phyloP scores from a whole-genome alignment of 2,113 vertebrate species.

The Elgaria multicarinata region DNA sequence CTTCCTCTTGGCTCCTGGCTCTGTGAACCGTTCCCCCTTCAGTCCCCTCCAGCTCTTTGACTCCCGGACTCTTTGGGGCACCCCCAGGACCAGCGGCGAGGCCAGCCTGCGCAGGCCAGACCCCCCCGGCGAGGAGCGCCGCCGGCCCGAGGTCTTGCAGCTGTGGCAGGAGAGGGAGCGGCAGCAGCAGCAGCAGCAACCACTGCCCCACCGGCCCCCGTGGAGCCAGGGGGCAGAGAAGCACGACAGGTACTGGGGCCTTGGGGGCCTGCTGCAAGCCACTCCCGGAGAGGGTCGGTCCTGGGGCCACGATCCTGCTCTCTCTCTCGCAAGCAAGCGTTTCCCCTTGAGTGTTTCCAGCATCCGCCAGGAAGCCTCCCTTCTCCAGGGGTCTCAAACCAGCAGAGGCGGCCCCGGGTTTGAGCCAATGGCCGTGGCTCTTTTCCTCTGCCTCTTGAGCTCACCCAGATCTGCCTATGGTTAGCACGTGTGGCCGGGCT shows the following conservation, averaged over 20 bases:
- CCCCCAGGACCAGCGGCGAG: neutral
- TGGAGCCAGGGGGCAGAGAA: conserved; percentile 68
- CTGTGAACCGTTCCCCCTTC: too few species aligned
- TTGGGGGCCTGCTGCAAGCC: neutral
- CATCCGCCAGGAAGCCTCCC: neutral
- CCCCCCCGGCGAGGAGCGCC: conserved; percentile 76
- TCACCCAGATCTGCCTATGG: too few species aligned
- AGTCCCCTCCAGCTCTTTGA: neutral
- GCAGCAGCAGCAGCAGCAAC: conserved; percentile 65
- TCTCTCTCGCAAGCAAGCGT: too few species aligned
- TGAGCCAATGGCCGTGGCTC: neutral
- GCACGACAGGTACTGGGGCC: conserved; percentile 61
- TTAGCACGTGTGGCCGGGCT: neutral
- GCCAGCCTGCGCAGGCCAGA: conserved; percentile 48
- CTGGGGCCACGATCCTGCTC: too few species aligned
- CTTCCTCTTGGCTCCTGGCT: neutral
- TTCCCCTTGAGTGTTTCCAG: too few species aligned
- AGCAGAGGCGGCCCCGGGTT: neutral
- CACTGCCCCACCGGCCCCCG: conserved; percentile 73
- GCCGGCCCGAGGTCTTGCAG: conserved; percentile 82
- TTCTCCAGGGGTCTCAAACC: neutral
- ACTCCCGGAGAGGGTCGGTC: too few species aligned
- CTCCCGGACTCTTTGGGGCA: too few species aligned
- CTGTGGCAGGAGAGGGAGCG: conserved; percentile 88
- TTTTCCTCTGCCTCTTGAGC: too few species aligned